A percentile compares a stretch with the other conserved stretches of the same genome.
These are phyloP conservation scores for Aythya baeri DNA, from an alignment of 2,113 vertebrate genomes.

Conservation along the genomic window DNA sequence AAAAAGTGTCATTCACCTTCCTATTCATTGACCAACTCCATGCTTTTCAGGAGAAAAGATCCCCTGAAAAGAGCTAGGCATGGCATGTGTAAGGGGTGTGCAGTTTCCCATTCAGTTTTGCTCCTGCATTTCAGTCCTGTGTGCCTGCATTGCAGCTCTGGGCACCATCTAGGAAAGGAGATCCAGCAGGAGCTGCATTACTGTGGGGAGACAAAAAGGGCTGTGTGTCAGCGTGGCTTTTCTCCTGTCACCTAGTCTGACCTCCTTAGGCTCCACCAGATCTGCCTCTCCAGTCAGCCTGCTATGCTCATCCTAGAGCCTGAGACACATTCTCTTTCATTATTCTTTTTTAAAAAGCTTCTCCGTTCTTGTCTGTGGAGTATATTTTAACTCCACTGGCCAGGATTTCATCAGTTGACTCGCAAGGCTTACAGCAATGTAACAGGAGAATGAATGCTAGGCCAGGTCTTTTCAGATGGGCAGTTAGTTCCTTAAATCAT, in stretches of 20 bases:
- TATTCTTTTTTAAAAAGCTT: not conserved
- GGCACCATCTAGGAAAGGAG: not conserved
- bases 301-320: not conserved
- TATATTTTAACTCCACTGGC: not conserved
- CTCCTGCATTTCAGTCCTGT: not conserved
- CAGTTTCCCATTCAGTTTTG: not conserved
- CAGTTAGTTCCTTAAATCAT: not conserved
- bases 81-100: not conserved
- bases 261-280: not conserved
- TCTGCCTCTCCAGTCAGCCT: not conserved
- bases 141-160: not conserved
- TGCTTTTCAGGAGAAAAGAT: not conserved
- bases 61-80: not conserved
- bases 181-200: not conserved
- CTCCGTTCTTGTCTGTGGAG: not conserved
- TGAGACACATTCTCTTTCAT: not conserved
- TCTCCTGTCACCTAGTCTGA: not conserved
- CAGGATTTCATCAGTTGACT: not conserved
- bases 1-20: not conserved
- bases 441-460: not conserved
- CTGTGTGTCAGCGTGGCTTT: accelerated
- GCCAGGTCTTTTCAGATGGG: not conserved
- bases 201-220: not conserved
- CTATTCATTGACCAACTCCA: not conserved
- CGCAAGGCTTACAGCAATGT: not conserved